phyloP scores from a whole-genome alignment of 1,140 invertebrate species.

The honey bee (Apis mellifera) region DNA sequence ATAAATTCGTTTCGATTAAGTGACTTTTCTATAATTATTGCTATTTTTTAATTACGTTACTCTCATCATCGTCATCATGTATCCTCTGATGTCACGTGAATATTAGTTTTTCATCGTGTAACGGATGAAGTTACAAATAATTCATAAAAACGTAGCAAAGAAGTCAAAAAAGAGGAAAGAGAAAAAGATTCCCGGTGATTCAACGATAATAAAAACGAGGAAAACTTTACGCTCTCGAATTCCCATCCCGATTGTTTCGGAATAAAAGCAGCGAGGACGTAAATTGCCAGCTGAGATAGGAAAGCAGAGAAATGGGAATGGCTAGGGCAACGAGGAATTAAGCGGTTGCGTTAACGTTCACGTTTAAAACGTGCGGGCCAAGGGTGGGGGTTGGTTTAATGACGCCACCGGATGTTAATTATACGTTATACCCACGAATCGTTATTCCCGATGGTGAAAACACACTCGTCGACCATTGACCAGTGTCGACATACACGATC shows the following conservation, averaged over 20 bases:
- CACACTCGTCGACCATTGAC: constrained; percentile 33
- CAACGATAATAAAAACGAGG: neutral
- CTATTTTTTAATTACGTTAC: too few species aligned
- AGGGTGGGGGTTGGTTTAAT: constrained; percentile 42
- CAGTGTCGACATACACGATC: constrained; percentile 8
- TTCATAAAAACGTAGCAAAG: too few species aligned
- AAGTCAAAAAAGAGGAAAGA: too few species aligned
- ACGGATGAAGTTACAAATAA: too few species aligned
- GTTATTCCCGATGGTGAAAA: constrained; percentile 25
- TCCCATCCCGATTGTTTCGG: neutral
- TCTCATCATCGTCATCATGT: too few species aligned
- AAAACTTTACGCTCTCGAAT: neutral
- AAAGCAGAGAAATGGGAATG: neutral
- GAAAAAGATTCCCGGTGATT: too few species aligned
- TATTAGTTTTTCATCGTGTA: too few species aligned
- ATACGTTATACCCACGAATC: constrained; percentile 59
- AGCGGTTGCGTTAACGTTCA: constrained; percentile 43
- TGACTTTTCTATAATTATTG: too few species aligned
- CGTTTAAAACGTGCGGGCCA: constrained; percentile 35
- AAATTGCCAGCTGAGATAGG: constrained; percentile 29
- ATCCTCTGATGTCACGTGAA: too few species aligned
- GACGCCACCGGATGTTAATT: constrained; percentile 61
- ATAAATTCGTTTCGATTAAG: too few species aligned
- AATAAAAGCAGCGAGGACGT: constrained; percentile 2
- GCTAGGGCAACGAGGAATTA: constrained; percentile 25